These are phyloP conservation scores for Fregetta grallaria DNA, from an alignment of 2,113 vertebrate species.

Conservation along the genomic window DNA sequence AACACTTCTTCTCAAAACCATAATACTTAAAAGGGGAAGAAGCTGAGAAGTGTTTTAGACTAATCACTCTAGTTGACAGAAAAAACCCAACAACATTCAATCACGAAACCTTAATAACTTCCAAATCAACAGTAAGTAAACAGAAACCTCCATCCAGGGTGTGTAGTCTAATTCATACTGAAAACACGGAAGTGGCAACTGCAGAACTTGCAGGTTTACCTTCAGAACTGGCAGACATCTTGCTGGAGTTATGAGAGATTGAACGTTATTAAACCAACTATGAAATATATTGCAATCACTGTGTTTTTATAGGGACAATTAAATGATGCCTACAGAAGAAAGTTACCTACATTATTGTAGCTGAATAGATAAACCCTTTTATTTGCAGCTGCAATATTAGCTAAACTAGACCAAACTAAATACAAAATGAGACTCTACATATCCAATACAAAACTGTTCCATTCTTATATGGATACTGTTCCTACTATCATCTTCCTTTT, in stretches of 20 bases:
- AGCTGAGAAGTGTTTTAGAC: background rate
- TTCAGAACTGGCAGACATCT: background rate
- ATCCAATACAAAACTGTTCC: background rate
- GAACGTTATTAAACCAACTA: background rate
- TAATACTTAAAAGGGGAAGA: background rate
- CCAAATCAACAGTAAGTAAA: background rate
- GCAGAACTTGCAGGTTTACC: background rate
- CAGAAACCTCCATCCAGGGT: background rate
- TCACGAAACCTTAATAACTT: background rate
- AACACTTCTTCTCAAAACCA: background rate
- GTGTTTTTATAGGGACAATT: background rate
- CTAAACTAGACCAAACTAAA: background rate
- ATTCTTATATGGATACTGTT: background rate
- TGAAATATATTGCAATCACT: background rate
- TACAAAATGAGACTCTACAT: background rate
- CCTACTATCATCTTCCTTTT: background rate
- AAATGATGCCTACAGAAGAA: background rate
- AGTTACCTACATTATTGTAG: background rate
- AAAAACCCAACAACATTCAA: background rate
- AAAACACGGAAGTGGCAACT: background rate
- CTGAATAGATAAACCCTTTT: background rate
- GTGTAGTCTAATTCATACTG: background rate
- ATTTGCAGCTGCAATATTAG: background rate
- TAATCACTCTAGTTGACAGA: background rate
- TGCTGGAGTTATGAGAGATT: background rate